Percentiles rank a stretch among this genome's conserved stretches.
Conservation (phyloP, 64 coral and sea anemone species). For the Dendrophyllia cribrosa region DNA sequence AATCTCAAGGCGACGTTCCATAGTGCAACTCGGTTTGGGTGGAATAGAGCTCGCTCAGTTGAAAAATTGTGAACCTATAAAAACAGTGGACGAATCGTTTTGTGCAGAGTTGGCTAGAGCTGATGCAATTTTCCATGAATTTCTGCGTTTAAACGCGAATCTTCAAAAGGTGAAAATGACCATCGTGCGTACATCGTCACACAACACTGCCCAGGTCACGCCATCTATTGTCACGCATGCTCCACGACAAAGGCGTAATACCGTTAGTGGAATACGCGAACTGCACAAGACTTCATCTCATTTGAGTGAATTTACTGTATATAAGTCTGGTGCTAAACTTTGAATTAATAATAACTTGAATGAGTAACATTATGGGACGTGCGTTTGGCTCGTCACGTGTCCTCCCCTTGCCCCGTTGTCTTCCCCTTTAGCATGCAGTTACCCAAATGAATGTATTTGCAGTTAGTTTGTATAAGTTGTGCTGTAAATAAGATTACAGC, state of each 20-base stretch:
- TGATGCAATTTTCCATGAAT: conserved; percentile 91
- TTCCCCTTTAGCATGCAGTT: no score
- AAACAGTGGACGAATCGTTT: conserved; percentile 61
- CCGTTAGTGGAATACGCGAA: conserved; percentile 10
- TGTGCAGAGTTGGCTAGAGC: conserved; percentile 65
- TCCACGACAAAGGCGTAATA: conserved; percentile 17
- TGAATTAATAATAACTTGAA: neutral
- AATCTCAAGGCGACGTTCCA: conserved; percentile 65
- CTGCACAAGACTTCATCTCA: neutral
- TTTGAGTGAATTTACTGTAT: conserved; percentile 37
- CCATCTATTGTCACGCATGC: neutral
- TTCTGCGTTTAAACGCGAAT: conserved; percentile 79
- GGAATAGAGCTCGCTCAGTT: conserved; percentile 89
- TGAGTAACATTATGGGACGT: no score
- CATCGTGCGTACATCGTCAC: conserved; percentile 72
- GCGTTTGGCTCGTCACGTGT: no score
- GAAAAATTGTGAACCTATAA: conserved; percentile 42
- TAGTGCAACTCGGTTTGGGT: conserved; percentile 81
- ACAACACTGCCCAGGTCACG: conserved; percentile 32
- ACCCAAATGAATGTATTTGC: no score
- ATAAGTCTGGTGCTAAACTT: conserved; percentile 58
- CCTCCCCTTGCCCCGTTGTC: no score
- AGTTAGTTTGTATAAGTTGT: no score
- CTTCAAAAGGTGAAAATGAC: conserved; percentile 69
- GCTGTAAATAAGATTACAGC: no score